A percentile compares a stretch with the other conserved stretches of the same genome.
Conservation (phyloP, 2,113 vertebrate genomes). For the Hoplias malabaricus region DNA sequence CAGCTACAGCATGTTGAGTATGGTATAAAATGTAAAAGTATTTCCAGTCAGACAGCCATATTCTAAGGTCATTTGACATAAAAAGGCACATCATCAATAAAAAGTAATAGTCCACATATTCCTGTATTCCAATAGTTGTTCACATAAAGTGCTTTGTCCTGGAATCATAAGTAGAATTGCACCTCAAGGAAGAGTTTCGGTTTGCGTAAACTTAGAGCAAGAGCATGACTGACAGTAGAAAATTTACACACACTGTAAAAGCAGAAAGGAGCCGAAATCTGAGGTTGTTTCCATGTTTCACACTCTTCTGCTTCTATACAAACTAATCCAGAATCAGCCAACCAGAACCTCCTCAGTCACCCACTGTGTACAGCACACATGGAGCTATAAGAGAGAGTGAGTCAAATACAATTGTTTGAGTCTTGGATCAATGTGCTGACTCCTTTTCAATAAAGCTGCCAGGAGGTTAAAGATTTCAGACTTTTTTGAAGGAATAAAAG, state of each 20-base stretch:
- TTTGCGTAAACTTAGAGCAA: background rate
- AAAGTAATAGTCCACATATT: background rate
- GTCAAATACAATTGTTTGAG: background rate
- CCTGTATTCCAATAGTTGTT: background rate
- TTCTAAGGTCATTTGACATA: no score
- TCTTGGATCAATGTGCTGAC: background rate
- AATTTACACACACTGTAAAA: background rate
- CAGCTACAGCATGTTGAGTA: no score
- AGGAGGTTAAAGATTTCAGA: conserved; percentile 19
- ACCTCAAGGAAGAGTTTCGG: background rate
- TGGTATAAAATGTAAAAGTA: no score
- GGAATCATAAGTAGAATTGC: background rate
- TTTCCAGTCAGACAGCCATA: no score
- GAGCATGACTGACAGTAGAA: background rate
- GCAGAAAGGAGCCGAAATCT: background rate
- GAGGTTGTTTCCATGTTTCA: background rate
- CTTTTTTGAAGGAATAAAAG: conserved; percentile 5
- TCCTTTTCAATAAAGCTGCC: background rate
- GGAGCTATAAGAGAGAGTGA: background rate
- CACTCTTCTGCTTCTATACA: background rate
- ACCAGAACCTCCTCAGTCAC: background rate
- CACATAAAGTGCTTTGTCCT: background rate
- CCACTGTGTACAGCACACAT: background rate
- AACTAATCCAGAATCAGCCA: background rate
- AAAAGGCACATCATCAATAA: background rate